phyloP scores from a whole-genome alignment of 2,888 invertebrate species.

The Oligia fasciuncula region DNA sequence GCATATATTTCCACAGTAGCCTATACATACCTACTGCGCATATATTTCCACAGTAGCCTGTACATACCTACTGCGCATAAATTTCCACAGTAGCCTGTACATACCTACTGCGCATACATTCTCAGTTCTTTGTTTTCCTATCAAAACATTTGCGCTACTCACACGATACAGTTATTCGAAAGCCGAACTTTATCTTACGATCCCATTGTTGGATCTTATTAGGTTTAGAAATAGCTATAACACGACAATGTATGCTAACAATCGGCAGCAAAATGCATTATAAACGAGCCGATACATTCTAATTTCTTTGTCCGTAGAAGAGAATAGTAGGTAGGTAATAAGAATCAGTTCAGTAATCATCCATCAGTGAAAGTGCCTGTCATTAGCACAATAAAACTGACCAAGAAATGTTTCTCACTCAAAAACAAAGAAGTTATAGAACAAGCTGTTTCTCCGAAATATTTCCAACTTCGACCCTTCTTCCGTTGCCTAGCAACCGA shows the following conservation, averaged over 20 bases:
- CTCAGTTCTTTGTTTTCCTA: slow-evolving; percentile 1
- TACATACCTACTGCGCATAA: too few relatives aligned
- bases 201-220: slow-evolving; percentile 34
- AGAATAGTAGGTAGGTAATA: slow-evolving; percentile 1
- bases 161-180: slow-evolving; percentile 37
- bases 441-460: slow-evolving; percentile 21
- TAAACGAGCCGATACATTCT: slow-evolving; percentile 41
- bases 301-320: slow-evolving; percentile 28
- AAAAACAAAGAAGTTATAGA: slow-evolving; percentile 18
- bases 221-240: slow-evolving; percentile 24
- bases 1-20: slow-evolving; percentile 3
- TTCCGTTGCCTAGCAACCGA: slow-evolving; percentile 70
- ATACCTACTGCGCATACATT: neutral
- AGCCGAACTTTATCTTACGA: slow-evolving; percentile 13
- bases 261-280: slow-evolving; percentile 24
- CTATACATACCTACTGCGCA: too few relatives aligned
- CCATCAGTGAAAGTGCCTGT: slow-evolving; percentile 38
- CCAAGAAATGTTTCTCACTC: slow-evolving; percentile 6
- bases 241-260: slow-evolving; percentile 32
- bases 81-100: neutral
- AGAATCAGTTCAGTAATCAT: slow-evolving; percentile 11
- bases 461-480: slow-evolving; percentile 50
- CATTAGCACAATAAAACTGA: slow-evolving; percentile 30
- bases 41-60: neutral
- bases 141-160: slow-evolving; percentile 28